Conservation (phyloP, 2,113 vertebrate genomes). For the Bambusicola thoracicus region DNA sequence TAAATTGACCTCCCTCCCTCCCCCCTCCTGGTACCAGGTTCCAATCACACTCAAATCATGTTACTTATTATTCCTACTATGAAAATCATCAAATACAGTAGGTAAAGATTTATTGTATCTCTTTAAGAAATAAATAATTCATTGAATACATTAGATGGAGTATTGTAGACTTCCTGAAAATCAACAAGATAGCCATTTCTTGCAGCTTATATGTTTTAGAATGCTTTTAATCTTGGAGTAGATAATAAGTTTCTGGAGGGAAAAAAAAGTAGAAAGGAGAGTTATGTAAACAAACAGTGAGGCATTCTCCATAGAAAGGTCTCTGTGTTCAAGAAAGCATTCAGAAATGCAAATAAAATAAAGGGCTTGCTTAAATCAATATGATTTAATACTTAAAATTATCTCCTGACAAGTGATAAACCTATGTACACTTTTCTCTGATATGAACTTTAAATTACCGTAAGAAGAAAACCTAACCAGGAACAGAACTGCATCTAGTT, state of each 20-base stretch:
- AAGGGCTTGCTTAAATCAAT: not conserved
- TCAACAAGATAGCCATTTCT: slow-evolving; percentile 66
- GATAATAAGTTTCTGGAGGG: slow-evolving; percentile 70
- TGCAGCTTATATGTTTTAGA: slow-evolving; percentile 47
- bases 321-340: not conserved
- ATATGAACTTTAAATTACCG: not conserved
- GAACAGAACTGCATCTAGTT: not conserved
- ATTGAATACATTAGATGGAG: slow-evolving; percentile 71
- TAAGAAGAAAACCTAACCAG: not conserved
- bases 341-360: not conserved
- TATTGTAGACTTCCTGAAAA: slow-evolving; percentile 72
- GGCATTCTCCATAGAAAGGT: not conserved
- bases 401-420: not conserved
- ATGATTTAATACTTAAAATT: not conserved
- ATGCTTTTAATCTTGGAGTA: slow-evolving; percentile 66
- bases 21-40: slow-evolving; percentile 38
- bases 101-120: slow-evolving; percentile 75
- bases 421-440: not conserved
- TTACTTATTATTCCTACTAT: slow-evolving; percentile 74
- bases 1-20: slow-evolving; percentile 50
- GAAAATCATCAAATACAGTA: slow-evolving; percentile 74
- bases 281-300: slow-evolving; percentile 33
- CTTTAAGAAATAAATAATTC: slow-evolving; percentile 78
- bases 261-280: not conserved
- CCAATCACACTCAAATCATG: slow-evolving; percentile 65